phyloP scores from a whole-genome alignment of 1,140 invertebrate species.

The Pantala flavescens region DNA sequence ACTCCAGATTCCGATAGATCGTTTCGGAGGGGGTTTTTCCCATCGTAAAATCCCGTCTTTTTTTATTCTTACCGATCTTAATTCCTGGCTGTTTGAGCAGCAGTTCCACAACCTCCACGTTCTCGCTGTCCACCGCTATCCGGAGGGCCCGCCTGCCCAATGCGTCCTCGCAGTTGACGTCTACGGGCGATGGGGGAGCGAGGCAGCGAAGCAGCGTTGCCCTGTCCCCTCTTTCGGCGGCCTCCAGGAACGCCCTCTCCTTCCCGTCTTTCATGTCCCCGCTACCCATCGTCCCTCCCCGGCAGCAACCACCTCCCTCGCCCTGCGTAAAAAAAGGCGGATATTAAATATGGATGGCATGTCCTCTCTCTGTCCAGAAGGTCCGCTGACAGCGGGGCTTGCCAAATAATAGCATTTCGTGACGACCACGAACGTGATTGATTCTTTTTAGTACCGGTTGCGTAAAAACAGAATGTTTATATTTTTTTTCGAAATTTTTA shows the following conservation, averaged over 20 bases:
- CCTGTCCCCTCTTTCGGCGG: constrained; percentile 44
- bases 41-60: too few species aligned
- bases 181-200: constrained; percentile 36
- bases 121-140: constrained; percentile 40
- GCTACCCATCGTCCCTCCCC: neutral
- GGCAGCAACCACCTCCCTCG: neutral
- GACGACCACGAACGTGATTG: too few species aligned
- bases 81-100: constrained; percentile 37
- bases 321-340: neutral
- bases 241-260: constrained; percentile 42
- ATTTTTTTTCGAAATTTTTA: too few species aligned
- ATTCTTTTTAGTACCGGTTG: too few species aligned
- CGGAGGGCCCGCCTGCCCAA: constrained; percentile 45
- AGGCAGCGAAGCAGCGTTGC: constrained; percentile 41
- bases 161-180: constrained; percentile 47
- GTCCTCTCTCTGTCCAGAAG: too few species aligned
- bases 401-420: too few species aligned
- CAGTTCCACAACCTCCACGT: constrained; percentile 38
- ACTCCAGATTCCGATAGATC: too few species aligned
- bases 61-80: constrained; percentile 30
- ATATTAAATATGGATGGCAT: neutral
- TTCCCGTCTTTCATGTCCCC: constrained; percentile 28
- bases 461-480: too few species aligned
- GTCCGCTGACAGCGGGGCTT: too few species aligned
- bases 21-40: too few species aligned